A percentile compares a stretch with the other conserved stretches of the same genome.
Evolutionary conservation across 2,797 vertebrate genomes (phyloP).

Genomic region (Phalanger gymnotis): DNA sequence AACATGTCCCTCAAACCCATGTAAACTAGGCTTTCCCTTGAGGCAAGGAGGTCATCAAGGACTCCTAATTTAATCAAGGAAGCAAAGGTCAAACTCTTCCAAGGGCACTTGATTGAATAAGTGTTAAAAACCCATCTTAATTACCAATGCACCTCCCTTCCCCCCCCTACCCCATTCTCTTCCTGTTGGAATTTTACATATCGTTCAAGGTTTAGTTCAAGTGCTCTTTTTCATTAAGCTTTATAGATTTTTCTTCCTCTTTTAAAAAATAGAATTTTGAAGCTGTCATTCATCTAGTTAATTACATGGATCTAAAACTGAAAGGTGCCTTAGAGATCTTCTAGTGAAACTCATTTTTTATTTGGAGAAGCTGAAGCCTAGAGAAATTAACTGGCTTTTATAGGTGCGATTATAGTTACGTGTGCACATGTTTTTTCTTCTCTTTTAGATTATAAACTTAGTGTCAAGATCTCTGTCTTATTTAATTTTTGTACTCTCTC

Average conservation of each 20-base stretch:
- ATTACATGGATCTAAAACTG: neutral
- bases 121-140: too few relatives aligned
- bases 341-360: neutral
- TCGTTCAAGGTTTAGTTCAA: neutral
- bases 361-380: neutral
- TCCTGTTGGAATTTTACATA: neutral
- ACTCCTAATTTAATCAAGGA: too few relatives aligned
- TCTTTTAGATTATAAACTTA: neutral
- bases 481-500: neutral
- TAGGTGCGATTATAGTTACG: neutral
- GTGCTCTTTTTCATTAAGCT: neutral
- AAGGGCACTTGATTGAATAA: too few relatives aligned
- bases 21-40: too few relatives aligned
- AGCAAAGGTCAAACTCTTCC: too few relatives aligned
- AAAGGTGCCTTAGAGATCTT: neutral
- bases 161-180: neutral
- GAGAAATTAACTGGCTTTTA: neutral
- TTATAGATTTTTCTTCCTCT: neutral
- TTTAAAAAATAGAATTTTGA: neutral
- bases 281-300: neutral
- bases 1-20: too few relatives aligned
- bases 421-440: neutral
- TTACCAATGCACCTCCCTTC: too few relatives aligned
- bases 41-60: too few relatives aligned
- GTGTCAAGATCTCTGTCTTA: neutral